Evolutionary conservation across 2,797 vertebrate species (phyloP).

Genomic region (Hephaestus fuliginosus): DNA sequence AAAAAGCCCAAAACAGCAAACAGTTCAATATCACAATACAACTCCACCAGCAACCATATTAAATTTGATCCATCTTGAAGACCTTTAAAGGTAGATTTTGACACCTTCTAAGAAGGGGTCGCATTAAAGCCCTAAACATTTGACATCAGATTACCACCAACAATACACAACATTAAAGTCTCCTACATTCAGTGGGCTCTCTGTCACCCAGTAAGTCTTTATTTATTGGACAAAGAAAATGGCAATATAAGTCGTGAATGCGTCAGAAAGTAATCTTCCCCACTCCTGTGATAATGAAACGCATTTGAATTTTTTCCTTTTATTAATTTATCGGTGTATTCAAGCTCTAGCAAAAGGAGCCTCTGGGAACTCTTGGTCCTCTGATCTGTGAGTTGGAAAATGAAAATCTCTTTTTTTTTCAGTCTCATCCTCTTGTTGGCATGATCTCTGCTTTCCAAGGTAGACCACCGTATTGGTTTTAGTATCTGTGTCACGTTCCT

Average conservation of each 20-base stretch:
- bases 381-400: conserved; percentile 20
- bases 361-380: background rate
- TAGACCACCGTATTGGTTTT: conserved; percentile 31
- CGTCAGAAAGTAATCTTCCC: background rate
- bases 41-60: background rate
- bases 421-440: conserved; percentile 3
- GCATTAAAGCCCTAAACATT: background rate
- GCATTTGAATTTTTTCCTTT: background rate
- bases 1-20: background rate
- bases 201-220: background rate
- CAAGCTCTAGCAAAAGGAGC: conserved; percentile 6
- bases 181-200: background rate
- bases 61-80: background rate
- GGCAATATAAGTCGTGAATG: background rate
- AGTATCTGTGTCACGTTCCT: conserved; percentile 46
- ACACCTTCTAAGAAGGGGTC: background rate
- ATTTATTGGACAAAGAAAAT: background rate
- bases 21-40: background rate
- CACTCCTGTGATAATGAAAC: background rate
- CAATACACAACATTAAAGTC: background rate
- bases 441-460: conserved; percentile 15
- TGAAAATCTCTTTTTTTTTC: background rate
- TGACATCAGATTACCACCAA: background rate
- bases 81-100: background rate
- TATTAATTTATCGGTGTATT: conserved; percentile 5